Conservation (phyloP, 2,888 invertebrate species). For the Notocelia uddmanniana region DNA sequence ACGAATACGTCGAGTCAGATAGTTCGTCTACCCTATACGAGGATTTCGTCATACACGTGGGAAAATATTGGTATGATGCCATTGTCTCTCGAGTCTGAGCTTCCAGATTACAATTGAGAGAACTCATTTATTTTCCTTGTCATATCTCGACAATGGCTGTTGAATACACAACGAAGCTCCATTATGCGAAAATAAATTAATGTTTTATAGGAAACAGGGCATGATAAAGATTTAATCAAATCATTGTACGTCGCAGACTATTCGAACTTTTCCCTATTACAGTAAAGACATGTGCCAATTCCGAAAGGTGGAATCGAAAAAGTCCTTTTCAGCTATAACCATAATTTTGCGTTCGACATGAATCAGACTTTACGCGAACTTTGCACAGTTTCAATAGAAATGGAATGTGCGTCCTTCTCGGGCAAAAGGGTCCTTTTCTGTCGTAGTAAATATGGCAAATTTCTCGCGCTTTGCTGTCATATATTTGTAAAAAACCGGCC, state of each 20-base stretch:
- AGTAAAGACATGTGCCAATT: background rate
- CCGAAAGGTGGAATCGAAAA: slow-evolving; percentile 29
- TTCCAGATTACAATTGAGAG: slow-evolving; percentile 45
- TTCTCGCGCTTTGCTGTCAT: too few species aligned
- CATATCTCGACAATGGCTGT: slow-evolving; percentile 48
- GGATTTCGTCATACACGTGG: slow-evolving; percentile 33
- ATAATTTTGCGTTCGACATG: slow-evolving; percentile 24
- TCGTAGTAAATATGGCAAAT: too few species aligned
- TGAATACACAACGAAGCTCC: slow-evolving; percentile 47
- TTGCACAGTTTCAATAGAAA: background rate
- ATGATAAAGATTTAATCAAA: background rate
- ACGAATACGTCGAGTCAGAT: too few species aligned
- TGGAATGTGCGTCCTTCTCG: background rate
- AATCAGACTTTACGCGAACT: slow-evolving; percentile 5
- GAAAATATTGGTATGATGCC: slow-evolving; percentile 33
- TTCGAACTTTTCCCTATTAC: background rate
- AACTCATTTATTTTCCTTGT: slow-evolving; percentile 55
- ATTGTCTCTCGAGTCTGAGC: slow-evolving; percentile 21
- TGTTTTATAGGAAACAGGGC: slow-evolving; percentile 8
- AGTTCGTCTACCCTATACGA: background rate
- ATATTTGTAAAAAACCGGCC: too few species aligned
- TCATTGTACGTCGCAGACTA: background rate
- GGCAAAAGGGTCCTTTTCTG: background rate
- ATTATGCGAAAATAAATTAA: slow-evolving; percentile 32
- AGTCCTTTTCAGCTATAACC: slow-evolving; percentile 30